A percentile compares a stretch with the other conserved stretches of the same genome.
Conservation (phyloP, 2,797 vertebrate species). For the Sorex maritimensis region DNA sequence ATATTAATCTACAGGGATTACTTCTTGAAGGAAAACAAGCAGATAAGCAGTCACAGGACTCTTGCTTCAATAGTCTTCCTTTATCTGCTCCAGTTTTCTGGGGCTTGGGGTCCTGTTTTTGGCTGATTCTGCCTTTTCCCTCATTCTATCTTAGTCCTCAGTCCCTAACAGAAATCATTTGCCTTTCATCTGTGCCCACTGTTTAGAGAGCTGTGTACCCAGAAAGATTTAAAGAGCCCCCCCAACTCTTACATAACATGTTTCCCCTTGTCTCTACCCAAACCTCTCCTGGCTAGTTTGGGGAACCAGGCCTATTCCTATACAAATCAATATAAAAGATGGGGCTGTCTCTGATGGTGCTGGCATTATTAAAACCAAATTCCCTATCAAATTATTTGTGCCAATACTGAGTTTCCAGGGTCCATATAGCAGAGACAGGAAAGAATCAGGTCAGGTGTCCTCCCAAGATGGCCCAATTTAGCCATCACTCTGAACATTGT, state of each 20-base stretch:
- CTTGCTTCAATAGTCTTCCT: too few relatives aligned
- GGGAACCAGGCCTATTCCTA: too few relatives aligned
- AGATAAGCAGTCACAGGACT: too few relatives aligned
- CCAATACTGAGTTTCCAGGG: not conserved
- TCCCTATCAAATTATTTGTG: not conserved
- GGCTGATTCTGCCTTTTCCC: too few relatives aligned
- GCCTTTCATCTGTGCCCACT: not conserved
- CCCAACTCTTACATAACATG: not conserved
- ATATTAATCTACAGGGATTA: too few relatives aligned
- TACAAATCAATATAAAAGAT: not conserved
- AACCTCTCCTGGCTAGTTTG: not conserved
- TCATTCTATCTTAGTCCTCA: not conserved
- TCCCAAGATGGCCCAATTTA: not conserved
- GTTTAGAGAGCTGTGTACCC: not conserved
- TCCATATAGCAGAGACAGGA: not conserved
- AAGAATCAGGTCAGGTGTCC: not conserved
- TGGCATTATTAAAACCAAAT: constrained; percentile 46
- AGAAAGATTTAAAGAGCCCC: not conserved
- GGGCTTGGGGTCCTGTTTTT: too few relatives aligned
- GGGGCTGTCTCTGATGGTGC: not conserved
- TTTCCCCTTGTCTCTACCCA: not conserved
- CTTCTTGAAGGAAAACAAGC: too few relatives aligned
- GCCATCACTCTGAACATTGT: not conserved
- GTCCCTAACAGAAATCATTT: not conserved
- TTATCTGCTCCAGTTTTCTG: too few relatives aligned